These are phyloP conservation scores for Pampus argenteus DNA, from an alignment of 2,797 vertebrate genomes.

Conservation along the genomic window DNA sequence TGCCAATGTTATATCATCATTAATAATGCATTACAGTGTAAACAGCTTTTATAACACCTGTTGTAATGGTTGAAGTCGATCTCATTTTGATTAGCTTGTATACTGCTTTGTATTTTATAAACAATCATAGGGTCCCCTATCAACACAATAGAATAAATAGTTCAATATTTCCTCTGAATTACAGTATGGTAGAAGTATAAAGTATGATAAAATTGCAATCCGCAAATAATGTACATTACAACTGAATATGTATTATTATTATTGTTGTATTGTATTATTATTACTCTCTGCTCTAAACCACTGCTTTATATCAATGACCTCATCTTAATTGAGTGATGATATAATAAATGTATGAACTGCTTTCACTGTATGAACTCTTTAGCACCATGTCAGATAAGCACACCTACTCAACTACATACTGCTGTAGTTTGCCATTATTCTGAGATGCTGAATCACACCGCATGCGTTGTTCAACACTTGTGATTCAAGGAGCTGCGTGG, in stretches of 20 bases:
- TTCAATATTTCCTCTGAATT: neutral
- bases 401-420: conserved; percentile 19
- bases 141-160: neutral
- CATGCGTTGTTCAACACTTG: conserved; percentile 39
- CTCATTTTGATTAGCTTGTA: neutral
- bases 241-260: too few relatives aligned
- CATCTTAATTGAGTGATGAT: conserved; percentile 15
- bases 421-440: conserved; percentile 32
- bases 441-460: conserved; percentile 46
- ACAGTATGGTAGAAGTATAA: neutral
- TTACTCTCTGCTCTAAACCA: neutral
- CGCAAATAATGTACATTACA: neutral
- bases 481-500: conserved; percentile 87
- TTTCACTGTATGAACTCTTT: too few relatives aligned
- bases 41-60: neutral
- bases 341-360: conserved; percentile 19
- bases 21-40: neutral
- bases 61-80: neutral
- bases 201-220: neutral
- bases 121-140: neutral
- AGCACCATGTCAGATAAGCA: conserved; percentile 5
- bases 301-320: neutral
- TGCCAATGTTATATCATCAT: neutral
- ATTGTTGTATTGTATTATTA: neutral
- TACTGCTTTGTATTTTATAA: neutral